Conservation (phyloP, 2,797 vertebrate genomes). For the Morus bassanus region DNA sequence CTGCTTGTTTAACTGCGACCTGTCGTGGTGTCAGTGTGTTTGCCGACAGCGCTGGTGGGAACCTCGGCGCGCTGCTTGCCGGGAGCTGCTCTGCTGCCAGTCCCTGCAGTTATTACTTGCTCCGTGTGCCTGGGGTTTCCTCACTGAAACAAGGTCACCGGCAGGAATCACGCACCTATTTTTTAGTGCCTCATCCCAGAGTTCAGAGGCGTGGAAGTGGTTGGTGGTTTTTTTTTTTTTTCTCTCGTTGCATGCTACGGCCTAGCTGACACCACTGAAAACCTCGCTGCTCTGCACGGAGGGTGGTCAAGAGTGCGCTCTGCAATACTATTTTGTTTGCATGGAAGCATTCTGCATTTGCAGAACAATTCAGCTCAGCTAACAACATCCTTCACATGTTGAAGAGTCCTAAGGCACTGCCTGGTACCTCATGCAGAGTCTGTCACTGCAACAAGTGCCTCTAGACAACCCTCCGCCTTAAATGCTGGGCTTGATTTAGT, state of each 20-base stretch:
- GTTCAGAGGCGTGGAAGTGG: not conserved
- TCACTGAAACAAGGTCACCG: not conserved
- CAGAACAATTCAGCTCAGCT: not conserved
- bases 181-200: not conserved
- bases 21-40: rapidly evolving
- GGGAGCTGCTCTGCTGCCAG: not conserved
- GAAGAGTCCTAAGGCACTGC: not conserved
- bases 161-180: not conserved
- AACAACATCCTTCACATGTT: not conserved
- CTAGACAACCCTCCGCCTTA: not conserved
- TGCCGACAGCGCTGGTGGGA: rapidly evolving
- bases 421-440: not conserved
- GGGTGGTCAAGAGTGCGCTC: rapidly evolving
- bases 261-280: not conserved
- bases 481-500: not conserved
- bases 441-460: conserved; percentile 17
- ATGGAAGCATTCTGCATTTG: not conserved
- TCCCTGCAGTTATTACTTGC: not conserved
- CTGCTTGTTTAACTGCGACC: not conserved
- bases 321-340: rapidly evolving
- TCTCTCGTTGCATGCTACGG: not conserved
- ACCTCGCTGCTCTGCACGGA: not conserved
- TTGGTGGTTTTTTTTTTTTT: too few relatives aligned
- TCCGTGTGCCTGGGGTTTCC: not conserved
- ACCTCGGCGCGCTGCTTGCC: rapidly evolving